phyloP scores from a whole-genome alignment of 2,797 vertebrate species.

The Arnoldichthys spilopterus region DNA sequence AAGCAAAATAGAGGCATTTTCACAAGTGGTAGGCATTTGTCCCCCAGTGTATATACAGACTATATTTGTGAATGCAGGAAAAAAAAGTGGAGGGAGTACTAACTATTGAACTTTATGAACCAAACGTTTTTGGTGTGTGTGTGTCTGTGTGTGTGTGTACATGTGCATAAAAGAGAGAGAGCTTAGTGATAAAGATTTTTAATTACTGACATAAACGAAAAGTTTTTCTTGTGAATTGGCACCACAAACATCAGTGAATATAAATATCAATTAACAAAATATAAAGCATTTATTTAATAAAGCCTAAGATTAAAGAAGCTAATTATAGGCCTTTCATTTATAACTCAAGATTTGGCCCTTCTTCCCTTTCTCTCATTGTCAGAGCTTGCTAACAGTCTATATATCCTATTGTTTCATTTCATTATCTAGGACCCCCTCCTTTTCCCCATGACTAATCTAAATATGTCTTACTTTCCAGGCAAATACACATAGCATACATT shows the following conservation, averaged over 20 bases:
- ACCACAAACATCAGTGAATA: not conserved
- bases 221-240: not conserved
- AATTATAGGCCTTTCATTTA: conserved; percentile 56
- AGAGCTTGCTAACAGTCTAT: conserved; percentile 11
- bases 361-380: not conserved
- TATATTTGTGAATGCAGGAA: too few relatives aligned
- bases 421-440: conserved; percentile 12
- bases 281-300: conserved; percentile 53
- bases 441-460: not conserved
- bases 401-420: conserved; percentile 22
- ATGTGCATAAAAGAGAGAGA: not conserved
- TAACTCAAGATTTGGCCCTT: conserved; percentile 28
- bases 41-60: too few relatives aligned
- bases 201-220: not conserved
- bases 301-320: conserved; percentile 46
- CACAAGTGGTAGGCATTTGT: too few relatives aligned
- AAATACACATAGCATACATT: conserved; percentile 3
- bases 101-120: too few relatives aligned
- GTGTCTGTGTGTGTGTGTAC: too few relatives aligned
- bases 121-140: too few relatives aligned
- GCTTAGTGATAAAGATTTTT: not conserved
- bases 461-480: conserved; percentile 7
- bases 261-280: not conserved
- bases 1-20: too few relatives aligned
- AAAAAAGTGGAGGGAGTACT: too few relatives aligned